A percentile compares a stretch with the other conserved stretches of the same genome.
These are phyloP conservation scores for Siphlonurus alternatus DNA, from an alignment of 2,888 invertebrate species.

Conservation along the genomic window DNA sequence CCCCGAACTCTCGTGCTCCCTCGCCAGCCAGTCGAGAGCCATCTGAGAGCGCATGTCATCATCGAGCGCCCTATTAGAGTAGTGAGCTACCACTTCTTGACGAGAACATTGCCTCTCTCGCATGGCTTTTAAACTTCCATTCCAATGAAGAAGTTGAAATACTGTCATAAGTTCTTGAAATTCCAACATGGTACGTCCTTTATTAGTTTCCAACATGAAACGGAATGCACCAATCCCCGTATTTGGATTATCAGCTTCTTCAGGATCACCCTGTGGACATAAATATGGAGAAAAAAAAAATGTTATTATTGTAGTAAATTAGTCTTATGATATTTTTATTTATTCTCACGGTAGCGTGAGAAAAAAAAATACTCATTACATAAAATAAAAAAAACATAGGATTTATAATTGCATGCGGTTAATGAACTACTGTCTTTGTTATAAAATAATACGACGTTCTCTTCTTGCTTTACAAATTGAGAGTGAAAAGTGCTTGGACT, in stretches of 20 bases:
- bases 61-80: slow-evolving; percentile 79
- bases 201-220: slow-evolving; percentile 45
- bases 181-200: slow-evolving; percentile 77
- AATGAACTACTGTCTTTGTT: not conserved
- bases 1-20: slow-evolving; percentile 51
- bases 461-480: too few species aligned
- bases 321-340: too few species aligned
- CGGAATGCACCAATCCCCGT: slow-evolving; percentile 58
- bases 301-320: not conserved
- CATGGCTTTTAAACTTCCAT: slow-evolving; percentile 75
- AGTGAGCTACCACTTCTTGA: slow-evolving; percentile 85
- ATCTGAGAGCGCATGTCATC: slow-evolving; percentile 93
- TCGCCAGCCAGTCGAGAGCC: slow-evolving; percentile 89
- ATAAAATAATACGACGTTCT: not conserved
- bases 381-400: not conserved
- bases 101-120: slow-evolving; percentile 85
- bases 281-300: slow-evolving; percentile 4
- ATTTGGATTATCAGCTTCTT: slow-evolving; percentile 40
- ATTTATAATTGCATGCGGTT: not conserved
- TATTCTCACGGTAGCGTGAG: too few species aligned
- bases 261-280: slow-evolving; percentile 21
- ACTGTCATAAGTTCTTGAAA: slow-evolving; percentile 97
- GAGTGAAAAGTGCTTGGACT: too few species aligned
- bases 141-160: slow-evolving; percentile 90
- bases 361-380: not conserved